Evolutionary conservation across 2,113 vertebrate species (phyloP).

Genomic region (Syngnathus scovelli): DNA sequence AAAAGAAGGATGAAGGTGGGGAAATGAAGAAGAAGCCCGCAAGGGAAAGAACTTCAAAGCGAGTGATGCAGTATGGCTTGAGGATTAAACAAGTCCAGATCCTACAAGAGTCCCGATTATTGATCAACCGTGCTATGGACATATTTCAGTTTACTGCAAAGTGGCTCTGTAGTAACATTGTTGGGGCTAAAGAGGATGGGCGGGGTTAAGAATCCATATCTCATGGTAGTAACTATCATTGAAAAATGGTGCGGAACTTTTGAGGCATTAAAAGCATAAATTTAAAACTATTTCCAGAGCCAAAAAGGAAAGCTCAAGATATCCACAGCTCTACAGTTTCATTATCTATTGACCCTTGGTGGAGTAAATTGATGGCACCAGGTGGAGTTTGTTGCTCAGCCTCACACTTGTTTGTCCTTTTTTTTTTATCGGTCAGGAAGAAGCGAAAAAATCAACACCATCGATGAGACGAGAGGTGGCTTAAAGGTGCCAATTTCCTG

Average conservation of each 20-base stretch:
- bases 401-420: not conserved
- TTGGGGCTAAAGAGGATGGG: too few relatives aligned
- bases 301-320: not conserved
- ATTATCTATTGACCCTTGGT: not conserved
- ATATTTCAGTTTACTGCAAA: conserved; percentile 6
- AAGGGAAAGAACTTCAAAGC: not conserved
- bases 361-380: not conserved
- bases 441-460: not conserved
- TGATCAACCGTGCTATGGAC: conserved; percentile 4
- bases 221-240: too few relatives aligned
- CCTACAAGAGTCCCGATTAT: conserved; percentile 16
- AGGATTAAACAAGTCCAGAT: conserved; percentile 9
- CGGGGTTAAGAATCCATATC: too few relatives aligned
- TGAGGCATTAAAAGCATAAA: too few relatives aligned
- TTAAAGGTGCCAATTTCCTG: conserved; percentile 7
- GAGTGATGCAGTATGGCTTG: not conserved
- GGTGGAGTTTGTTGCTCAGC: not conserved
- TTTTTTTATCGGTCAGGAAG: not conserved
- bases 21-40: conserved; percentile 7
- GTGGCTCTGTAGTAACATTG: not conserved
- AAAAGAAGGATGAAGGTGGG: conserved; percentile 12
- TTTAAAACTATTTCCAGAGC: too few relatives aligned
- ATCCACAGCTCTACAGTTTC: not conserved
- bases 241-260: too few relatives aligned
- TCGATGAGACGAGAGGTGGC: not conserved